A percentile compares a stretch with the other conserved stretches of the same genome.
These are phyloP conservation scores for Mechanitis mazaeus DNA, from an alignment of 2,888 invertebrate genomes.

Conservation along the genomic window DNA sequence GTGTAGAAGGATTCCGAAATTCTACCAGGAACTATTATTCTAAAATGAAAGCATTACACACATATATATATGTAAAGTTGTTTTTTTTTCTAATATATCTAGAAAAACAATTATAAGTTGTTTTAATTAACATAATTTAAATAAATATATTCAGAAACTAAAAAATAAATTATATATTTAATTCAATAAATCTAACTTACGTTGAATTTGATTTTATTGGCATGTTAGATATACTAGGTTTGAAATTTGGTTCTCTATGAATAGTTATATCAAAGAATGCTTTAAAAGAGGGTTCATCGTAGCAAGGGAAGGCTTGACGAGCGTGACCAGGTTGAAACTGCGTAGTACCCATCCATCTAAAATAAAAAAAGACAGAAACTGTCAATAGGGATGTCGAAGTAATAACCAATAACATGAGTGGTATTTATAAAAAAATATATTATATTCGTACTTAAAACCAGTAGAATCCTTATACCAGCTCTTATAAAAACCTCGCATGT, in stretches of 20 bases:
- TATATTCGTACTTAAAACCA: constrained; percentile 63
- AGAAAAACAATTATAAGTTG: too few relatives aligned
- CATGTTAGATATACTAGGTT: constrained; percentile 80
- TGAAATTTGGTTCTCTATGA: constrained; percentile 70
- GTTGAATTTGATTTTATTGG: constrained; percentile 53
- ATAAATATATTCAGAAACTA: too few relatives aligned
- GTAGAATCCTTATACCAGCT: constrained; percentile 82
- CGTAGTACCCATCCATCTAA: constrained; percentile 85
- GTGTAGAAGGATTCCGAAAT: constrained; percentile 66
- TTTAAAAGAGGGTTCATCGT: constrained; percentile 90
- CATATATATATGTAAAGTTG: too few relatives aligned
- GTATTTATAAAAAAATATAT: neutral
- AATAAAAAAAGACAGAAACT: neutral
- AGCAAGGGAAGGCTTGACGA: constrained; percentile 89
- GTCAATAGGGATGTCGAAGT: too few relatives aligned
- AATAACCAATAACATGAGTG: too few relatives aligned
- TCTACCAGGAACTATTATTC: constrained; percentile 33
- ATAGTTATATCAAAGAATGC: constrained; percentile 84
- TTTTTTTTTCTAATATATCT: too few relatives aligned
- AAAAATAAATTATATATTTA: too few relatives aligned
- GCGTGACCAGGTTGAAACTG: constrained; percentile 89
- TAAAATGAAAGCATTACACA: neutral
- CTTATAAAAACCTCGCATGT: constrained; percentile 87
- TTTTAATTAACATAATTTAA: too few relatives aligned
- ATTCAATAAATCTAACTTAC: constrained; percentile 38